phyloP scores from a whole-genome alignment of 2,888 invertebrate genomes.

The Leistus spinibarbis region DNA sequence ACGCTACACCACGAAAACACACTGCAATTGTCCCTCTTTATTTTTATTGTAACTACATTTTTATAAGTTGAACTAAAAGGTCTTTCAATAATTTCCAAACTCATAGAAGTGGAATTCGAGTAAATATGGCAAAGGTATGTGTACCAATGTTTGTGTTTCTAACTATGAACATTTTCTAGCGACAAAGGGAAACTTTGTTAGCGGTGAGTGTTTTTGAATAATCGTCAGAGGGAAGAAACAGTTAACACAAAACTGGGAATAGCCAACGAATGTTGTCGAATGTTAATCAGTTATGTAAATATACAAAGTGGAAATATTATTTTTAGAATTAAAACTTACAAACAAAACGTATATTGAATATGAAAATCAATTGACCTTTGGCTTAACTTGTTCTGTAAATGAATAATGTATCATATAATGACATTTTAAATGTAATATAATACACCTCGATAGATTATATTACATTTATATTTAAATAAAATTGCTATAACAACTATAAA shows the following conservation, averaged over 20 bases:
- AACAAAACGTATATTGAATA: too few species aligned
- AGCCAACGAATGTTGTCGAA: background rate
- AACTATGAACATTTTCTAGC: background rate
- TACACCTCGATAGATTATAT: background rate
- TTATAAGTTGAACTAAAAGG: too few species aligned
- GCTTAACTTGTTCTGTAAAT: background rate
- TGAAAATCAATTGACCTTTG: too few species aligned
- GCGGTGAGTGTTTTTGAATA: background rate
- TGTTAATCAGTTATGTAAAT: conserved; percentile 8
- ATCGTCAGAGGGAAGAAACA: background rate
- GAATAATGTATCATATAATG: background rate
- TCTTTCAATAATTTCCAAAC: too few species aligned
- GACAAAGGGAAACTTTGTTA: conserved; percentile 7
- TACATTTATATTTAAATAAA: background rate
- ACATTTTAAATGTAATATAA: background rate
- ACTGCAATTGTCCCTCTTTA: background rate
- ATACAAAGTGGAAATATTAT: background rate
- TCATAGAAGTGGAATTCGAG: background rate
- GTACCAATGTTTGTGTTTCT: background rate
- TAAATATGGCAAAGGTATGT: background rate
- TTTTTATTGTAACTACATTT: background rate
- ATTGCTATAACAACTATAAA: background rate
- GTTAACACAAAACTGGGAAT: background rate
- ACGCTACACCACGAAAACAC: background rate
- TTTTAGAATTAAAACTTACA: too few species aligned